Conservation (phyloP, 2,113 vertebrate species). For the Irena cyanogastra region DNA sequence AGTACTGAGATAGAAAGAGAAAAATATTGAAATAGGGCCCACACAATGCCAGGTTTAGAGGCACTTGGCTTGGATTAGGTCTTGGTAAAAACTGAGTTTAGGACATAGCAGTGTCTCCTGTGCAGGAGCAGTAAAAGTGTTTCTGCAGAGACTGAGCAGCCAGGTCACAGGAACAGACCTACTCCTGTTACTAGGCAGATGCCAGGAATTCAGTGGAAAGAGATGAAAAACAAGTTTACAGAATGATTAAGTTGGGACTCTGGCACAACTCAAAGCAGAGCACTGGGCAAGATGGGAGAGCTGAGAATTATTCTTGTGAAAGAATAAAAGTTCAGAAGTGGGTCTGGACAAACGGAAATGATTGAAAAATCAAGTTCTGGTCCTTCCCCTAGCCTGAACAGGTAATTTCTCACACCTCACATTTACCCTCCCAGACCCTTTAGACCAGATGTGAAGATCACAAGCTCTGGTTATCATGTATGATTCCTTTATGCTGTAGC, state of each 20-base stretch:
- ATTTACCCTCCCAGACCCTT: not conserved
- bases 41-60: not conserved
- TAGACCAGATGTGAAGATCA: not conserved
- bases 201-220: not conserved
- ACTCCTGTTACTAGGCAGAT: not conserved
- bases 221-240: not conserved
- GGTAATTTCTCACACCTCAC: not conserved
- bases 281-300: not conserved
- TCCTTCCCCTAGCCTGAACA: not conserved
- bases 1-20: constrained; percentile 5
- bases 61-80: not conserved
- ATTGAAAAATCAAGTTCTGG: not conserved
- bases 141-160: not conserved
- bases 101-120: not conserved
- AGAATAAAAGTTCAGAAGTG: not conserved
- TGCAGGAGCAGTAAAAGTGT: not conserved
- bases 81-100: constrained; percentile 9
- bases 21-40: not conserved
- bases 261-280: not conserved
- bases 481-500: not conserved
- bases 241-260: not conserved
- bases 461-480: not conserved
- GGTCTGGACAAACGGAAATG: not conserved
- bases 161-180: not conserved
- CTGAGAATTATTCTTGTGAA: not conserved